Evolutionary conservation across 37 sponge, comb jelly and placozoan species (phyloP).

Genomic region (Aplysina aerophoba): DNA sequence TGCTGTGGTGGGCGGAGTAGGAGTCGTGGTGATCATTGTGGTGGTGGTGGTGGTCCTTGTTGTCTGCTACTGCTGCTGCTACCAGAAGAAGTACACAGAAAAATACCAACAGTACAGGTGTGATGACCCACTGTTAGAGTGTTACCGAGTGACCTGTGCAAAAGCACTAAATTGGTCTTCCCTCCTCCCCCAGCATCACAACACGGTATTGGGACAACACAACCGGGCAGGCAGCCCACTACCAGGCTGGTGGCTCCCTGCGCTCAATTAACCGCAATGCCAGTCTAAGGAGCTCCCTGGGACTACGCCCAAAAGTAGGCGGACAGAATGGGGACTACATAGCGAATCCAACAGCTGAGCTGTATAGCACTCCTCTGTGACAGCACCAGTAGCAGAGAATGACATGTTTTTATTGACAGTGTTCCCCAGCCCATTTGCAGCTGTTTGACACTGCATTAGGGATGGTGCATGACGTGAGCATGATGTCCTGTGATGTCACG

Average conservation of each 20-base stretch:
- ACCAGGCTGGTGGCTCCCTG: conserved; percentile 31
- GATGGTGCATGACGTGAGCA: too few relatives aligned
- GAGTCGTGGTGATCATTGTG: background rate
- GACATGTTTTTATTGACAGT: too few relatives aligned
- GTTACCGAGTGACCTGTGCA: background rate
- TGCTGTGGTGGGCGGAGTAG: conserved; percentile 29
- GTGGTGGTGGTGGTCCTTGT: conserved; percentile 21
- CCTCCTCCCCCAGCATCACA: conserved; percentile 12
- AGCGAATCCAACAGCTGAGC: conserved; percentile 32
- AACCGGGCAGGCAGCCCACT: conserved; percentile 38
- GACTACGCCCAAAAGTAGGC: conserved; percentile 11
- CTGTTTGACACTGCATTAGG: too few relatives aligned
- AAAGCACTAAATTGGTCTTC: background rate
- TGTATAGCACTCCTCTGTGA: conserved; percentile 63
- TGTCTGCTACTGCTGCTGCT: conserved; percentile 56
- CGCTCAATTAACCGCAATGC: conserved; percentile 43
- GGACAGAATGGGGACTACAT: conserved; percentile 6
- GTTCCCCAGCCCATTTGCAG: too few relatives aligned
- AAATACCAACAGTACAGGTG: conserved; percentile 21
- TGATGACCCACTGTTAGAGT: background rate
- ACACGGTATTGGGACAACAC: conserved; percentile 46
- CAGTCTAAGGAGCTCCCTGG: conserved; percentile 58
- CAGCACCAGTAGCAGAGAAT: too few relatives aligned
- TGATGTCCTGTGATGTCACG: too few relatives aligned
- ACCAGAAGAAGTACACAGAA: conserved; percentile 1